phyloP scores from a whole-genome alignment of 2,113 vertebrate genomes.

The Odocoileus hemionus region DNA sequence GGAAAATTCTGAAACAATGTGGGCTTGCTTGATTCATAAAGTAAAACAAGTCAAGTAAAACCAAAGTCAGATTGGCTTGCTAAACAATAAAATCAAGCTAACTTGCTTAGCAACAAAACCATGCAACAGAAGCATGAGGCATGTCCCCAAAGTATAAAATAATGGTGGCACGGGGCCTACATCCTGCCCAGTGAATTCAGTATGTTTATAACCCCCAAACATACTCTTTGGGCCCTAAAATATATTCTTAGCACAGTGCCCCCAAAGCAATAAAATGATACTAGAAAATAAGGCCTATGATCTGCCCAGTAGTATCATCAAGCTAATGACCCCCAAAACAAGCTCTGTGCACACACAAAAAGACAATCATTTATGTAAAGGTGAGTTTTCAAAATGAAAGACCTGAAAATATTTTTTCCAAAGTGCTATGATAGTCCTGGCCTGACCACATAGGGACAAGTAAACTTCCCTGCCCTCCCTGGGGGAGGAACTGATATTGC shows the following conservation, averaged over 20 bases:
- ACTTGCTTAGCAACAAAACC: neutral
- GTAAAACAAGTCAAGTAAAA: neutral
- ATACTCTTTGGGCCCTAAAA: neutral
- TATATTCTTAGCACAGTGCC: neutral
- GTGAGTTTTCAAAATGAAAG: neutral
- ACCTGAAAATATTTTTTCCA: neutral
- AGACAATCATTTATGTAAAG: neutral
- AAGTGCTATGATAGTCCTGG: neutral
- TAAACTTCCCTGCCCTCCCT: neutral
- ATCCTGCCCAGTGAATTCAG: neutral
- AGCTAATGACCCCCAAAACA: neutral
- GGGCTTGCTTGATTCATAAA: neutral
- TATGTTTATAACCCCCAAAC: accelerated
- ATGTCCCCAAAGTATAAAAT: neutral
- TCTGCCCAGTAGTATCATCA: neutral
- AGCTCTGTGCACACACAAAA: neutral
- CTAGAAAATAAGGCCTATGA: neutral
- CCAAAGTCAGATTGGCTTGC: neutral
- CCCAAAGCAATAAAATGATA: neutral
- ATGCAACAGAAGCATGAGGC: neutral
- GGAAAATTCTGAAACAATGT: neutral
- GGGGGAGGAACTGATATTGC: neutral
- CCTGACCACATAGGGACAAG: neutral
- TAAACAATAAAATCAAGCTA: neutral
- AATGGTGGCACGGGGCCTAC: neutral